Evolutionary conservation across 2,797 vertebrate species (phyloP), one percentile per base, ranked within the genome.

Genomic region (Pteronotus mesoamericanus): DNA sequence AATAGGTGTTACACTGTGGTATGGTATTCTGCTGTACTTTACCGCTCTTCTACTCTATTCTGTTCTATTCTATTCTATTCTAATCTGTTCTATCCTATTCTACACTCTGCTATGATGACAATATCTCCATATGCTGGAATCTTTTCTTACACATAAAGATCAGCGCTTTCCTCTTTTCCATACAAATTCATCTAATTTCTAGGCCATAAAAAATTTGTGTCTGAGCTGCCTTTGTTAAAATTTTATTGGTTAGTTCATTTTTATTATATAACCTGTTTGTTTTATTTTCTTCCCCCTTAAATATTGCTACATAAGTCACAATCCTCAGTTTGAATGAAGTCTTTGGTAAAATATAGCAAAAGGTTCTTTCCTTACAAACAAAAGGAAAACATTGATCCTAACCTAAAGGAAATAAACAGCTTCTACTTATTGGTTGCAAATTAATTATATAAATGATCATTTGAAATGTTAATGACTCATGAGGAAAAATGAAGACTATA

Each of bases 11-110:
- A 15, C 2, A 39, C 6, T 55, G 22, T 59, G 5, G 12, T 26
- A 14, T 39, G 5, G 1, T 9, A 24, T 8, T 18, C 48, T 1
- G 7, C 16, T 1, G 10, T 39, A 51, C 3, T 15, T 26, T 34
- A 4, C 14, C 55, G 19, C 55, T 2, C 8, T 26, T 2, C 21
- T 16, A 48, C 14, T 22, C n/a, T 29, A 11, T 68, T 26, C 16
- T 44, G 18, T 19, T 22, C 46, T 80, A 9, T 61, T 15, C 9
- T 11, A 32, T 12, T 46, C 71, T 3, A 21, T 4, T 11, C 59
- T 0, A 5, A 12, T 0, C 14, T 21, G 46, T 5, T 12, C 32
- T 26, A 15, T 42, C n/a, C 11, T 59, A 24, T 26, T 15, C n/a
- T 75, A 7, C 34, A 24, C 6, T 24, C 7, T n/a, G 1, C 14